phyloP scores from a whole-genome alignment of 2,797 vertebrate species.

The Pogonophryne albipinna region DNA sequence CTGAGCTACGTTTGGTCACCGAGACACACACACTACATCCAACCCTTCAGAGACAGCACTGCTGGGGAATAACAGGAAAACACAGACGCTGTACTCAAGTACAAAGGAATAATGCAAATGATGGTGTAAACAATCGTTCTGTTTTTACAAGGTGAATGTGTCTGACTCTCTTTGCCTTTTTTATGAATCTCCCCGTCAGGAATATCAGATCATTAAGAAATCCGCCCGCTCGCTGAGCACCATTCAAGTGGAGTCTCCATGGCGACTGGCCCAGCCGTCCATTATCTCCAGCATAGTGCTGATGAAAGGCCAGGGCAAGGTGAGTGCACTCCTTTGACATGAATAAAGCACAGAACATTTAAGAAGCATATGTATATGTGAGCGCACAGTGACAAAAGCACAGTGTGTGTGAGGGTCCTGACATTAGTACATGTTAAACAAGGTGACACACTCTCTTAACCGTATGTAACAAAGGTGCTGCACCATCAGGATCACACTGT shows the following conservation, averaged over 20 bases:
- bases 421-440: too few species aligned
- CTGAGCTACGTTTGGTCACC: neutral
- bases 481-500: too few species aligned
- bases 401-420: neutral
- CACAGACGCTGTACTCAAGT: neutral
- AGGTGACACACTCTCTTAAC: neutral
- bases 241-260: slow-evolving; percentile 96
- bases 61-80: neutral
- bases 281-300: slow-evolving; percentile 98
- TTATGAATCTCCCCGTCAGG: slow-evolving; percentile 77
- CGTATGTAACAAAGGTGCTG: neutral
- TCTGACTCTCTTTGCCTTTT: slow-evolving; percentile 30
- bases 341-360: slow-evolving; percentile 27
- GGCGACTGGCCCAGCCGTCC: slow-evolving; percentile 95
- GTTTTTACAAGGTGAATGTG: slow-evolving; percentile 26
- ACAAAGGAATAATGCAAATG: neutral
- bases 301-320: slow-evolving; percentile 99
- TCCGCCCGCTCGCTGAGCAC: slow-evolving; percentile 95
- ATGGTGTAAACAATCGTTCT: neutral
- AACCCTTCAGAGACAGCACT: neutral
- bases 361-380: neutral
- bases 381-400: neutral
- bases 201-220: slow-evolving; percentile 96
- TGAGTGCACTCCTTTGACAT: slow-evolving; percentile 77
- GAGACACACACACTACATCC: neutral